Base-by-base conservation (phyloP, 2,888 invertebrate genomes). In the Epistrophe eligans region DNA sequence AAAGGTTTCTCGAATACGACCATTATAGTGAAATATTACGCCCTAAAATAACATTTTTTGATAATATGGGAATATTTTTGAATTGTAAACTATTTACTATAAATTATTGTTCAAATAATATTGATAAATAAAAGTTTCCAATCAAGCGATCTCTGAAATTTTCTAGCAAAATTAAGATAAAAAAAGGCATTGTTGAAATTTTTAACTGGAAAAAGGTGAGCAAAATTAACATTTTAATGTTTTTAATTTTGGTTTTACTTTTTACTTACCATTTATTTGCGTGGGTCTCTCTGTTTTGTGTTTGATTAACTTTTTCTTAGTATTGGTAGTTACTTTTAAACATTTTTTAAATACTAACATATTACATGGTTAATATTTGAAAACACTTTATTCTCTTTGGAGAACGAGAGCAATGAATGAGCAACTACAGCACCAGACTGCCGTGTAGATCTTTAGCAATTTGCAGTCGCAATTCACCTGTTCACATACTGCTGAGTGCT, bases 31-130 rank as follows among this genome's bases (percentile, higher is more conserved):
- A 50, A 70, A 50, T 32, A 66, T 76, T 87, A 87, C 87, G 87
- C 87, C 87, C 87, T 79, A 83, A 87, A 82, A 79, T 79, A 82
- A 48, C 57, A 40, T 62, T 67, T 67, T 40, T 24, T 24, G 19
- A 19, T 76, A 79, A 87, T 55, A 87, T 87, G 82, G 66, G 50
- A 87, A 82, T 79, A 72, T 62, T 64, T 24, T 40, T 62, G 9
- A 79, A 48, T 71, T 58, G 11, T 35, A 38, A 67, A 32, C 48
- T 72, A 73, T 64, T 60, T 57, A 67, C 35, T 40, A 57, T 57
- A 40, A 70, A 73, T 50, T 58, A 40, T 77, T 52, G 10, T 24
- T 50, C 45, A n/a, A 55, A 55, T 15, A 43, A 55, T 40, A 70
- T 24, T 35, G 0, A 50, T 38, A 70, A 52, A 70, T 70, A 70